Evolutionary conservation across 2,113 vertebrate genomes (phyloP).

Genomic region (Clarias magur): DNA sequence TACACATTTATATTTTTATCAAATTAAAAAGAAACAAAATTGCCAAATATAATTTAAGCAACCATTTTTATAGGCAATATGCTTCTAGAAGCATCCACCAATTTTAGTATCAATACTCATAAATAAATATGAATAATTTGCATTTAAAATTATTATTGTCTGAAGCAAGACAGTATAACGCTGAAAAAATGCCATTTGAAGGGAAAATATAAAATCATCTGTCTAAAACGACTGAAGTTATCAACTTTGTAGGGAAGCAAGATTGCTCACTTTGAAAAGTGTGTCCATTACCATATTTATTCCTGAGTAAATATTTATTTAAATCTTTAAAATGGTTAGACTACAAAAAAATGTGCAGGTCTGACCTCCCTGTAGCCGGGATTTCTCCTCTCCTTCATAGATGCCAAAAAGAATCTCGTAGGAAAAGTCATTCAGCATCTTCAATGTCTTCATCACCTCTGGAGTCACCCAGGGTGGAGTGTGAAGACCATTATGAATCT

Average conservation of each 20-base stretch:
- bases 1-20: no score
- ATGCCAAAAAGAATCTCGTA: conserved; percentile 85
- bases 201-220: no score
- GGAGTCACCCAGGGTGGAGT: conserved; percentile 84
- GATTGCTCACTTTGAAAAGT: neutral
- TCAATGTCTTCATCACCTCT: conserved; percentile 76
- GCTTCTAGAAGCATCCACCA: no score
- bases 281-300: neutral
- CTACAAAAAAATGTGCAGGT: conserved; percentile 1
- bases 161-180: no score
- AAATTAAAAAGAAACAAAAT: no score
- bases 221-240: neutral
- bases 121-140: no score
- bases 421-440: conserved; percentile 83
- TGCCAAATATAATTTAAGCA: no score
- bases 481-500: conserved; percentile 80
- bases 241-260: neutral
- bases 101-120: no score
- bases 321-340: neutral
- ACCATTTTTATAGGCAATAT: no score
- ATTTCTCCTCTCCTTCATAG: conserved; percentile 80
- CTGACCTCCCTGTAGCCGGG: conserved; percentile 90
- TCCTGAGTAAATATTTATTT: neutral
- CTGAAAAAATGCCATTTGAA: no score
- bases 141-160: no score